Conservation (phyloP, 2,113 vertebrate species). For the Alligator mississippiensis region DNA sequence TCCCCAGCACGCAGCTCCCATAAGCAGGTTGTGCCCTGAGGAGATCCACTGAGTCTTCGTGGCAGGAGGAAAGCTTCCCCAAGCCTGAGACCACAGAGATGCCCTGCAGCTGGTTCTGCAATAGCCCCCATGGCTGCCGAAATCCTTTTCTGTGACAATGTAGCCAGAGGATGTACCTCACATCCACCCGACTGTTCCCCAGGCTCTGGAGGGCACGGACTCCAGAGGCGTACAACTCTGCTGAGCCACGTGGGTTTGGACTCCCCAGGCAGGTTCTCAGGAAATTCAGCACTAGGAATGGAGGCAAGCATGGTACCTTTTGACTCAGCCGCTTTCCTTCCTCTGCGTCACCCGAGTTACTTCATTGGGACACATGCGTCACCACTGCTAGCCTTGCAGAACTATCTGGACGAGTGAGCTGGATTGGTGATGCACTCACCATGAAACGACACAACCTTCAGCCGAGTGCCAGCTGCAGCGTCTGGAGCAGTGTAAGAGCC, state of each 20-base stretch:
- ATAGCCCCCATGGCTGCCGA: fast-evolving
- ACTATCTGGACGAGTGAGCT: constrained; percentile 44
- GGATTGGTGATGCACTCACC: constrained; percentile 45
- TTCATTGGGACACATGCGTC: constrained; percentile 5
- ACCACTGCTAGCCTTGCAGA: constrained; percentile 35
- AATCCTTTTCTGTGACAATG: neutral
- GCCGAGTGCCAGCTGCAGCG: constrained; percentile 40
- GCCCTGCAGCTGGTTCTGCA: neutral
- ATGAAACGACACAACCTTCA: constrained; percentile 63
- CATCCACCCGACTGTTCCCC: neutral
- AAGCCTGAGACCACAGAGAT: neutral
- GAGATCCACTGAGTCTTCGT: neutral
- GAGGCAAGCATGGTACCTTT: neutral
- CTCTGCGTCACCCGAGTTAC: constrained; percentile 27
- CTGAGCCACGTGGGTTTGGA: neutral
- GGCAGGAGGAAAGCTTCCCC: neutral
- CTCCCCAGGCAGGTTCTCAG: neutral
- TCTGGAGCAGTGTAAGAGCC: constrained; percentile 27
- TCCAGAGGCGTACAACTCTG: neutral
- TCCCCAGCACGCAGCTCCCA: neutral
- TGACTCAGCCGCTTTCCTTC: neutral
- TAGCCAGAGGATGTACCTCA: neutral
- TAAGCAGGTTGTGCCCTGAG: neutral
- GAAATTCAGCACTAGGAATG: neutral
- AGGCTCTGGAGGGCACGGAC: neutral